Conservation (phyloP, 2,888 invertebrate genomes). For the Phlogophora meticulosa region DNA sequence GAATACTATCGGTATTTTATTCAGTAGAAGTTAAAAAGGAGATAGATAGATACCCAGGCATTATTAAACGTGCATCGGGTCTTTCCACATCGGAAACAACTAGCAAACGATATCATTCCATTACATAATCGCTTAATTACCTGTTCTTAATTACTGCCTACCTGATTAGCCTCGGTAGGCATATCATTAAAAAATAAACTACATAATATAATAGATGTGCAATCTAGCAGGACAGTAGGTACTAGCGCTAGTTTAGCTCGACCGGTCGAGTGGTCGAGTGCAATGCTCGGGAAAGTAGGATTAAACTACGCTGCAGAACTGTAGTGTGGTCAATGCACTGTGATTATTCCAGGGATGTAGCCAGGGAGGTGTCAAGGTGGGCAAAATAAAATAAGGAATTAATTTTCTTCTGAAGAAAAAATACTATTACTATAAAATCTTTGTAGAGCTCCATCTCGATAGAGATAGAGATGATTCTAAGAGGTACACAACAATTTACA, state of each 20-base stretch:
- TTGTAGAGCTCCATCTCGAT: too few species aligned
- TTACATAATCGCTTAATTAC: slow-evolving; percentile 26
- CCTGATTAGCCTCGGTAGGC: slow-evolving; percentile 17
- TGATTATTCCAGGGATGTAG: slow-evolving; percentile 39
- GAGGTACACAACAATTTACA: too few species aligned
- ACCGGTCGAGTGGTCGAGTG: slow-evolving; percentile 54
- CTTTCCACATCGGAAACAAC: slow-evolving; percentile 7
- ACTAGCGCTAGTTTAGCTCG: slow-evolving; percentile 5
- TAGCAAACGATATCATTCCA: slow-evolving; percentile 4
- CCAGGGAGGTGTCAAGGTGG: neutral
- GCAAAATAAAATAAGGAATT: neutral
- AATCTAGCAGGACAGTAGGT: slow-evolving; percentile 21
- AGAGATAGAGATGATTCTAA: too few species aligned
- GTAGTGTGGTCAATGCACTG: slow-evolving; percentile 53
- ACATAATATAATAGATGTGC: slow-evolving; percentile 22
- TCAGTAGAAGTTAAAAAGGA: too few species aligned
- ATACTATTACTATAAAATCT: too few species aligned
- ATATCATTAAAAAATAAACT: slow-evolving; percentile 2
- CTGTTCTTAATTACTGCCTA: slow-evolving; percentile 33
- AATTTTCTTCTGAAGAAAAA: neutral
- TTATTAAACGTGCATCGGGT: neutral
- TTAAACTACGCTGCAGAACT: slow-evolving; percentile 24
- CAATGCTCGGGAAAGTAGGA: slow-evolving; percentile 56
- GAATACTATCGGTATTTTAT: too few species aligned
- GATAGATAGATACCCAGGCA: too few species aligned